A percentile compares a stretch with the other conserved stretches of the same genome.
Conservation (phyloP, 2,113 vertebrate genomes). For the Ancistrus triradiatus region DNA sequence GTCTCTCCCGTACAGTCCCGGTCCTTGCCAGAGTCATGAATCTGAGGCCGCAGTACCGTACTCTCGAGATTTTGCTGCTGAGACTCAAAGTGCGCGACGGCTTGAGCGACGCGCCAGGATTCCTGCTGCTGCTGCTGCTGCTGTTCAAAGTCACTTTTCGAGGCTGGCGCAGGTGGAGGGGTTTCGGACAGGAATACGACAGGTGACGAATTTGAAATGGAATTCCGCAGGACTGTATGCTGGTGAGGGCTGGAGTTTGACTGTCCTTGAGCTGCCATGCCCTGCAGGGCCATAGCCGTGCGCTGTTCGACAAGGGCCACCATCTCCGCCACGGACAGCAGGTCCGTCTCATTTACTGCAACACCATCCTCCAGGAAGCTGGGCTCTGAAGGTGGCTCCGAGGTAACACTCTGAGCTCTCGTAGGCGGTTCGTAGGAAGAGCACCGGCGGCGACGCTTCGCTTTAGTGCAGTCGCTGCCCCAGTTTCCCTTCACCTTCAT, state of each 20-base stretch:
- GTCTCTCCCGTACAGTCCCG: constrained; percentile 39
- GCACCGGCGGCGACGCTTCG: constrained; percentile 83
- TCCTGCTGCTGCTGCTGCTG: constrained; percentile 61
- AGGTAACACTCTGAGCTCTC: constrained; percentile 54
- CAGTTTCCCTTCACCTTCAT: constrained; percentile 94
- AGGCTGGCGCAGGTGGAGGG: constrained; percentile 32
- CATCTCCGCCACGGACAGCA: constrained; percentile 91
- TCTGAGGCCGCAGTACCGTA: constrained; percentile 49
- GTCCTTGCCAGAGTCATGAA: constrained; percentile 35
- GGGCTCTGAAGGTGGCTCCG: constrained; percentile 47
- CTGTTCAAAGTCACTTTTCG: constrained; percentile 46
- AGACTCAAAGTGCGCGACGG: constrained; percentile 87
- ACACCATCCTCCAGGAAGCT: constrained; percentile 46
- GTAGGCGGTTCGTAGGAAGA: constrained; percentile 78
- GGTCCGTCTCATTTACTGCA: constrained; percentile 68
- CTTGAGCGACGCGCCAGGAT: constrained; percentile 80
- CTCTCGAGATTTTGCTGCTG: constrained; percentile 66
- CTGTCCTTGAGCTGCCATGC: constrained; percentile 66
- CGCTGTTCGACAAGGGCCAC: constrained; percentile 89
- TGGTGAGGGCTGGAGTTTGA: constrained; percentile 49
- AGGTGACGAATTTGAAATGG: constrained; percentile 55
- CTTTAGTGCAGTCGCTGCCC: constrained; percentile 86
- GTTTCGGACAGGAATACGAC: constrained; percentile 73
- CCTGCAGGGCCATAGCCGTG: constrained; percentile 77
- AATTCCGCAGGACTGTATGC: constrained; percentile 54